Conservation (phyloP, 1,140 invertebrate species). For the Coptotermes formosanus region DNA sequence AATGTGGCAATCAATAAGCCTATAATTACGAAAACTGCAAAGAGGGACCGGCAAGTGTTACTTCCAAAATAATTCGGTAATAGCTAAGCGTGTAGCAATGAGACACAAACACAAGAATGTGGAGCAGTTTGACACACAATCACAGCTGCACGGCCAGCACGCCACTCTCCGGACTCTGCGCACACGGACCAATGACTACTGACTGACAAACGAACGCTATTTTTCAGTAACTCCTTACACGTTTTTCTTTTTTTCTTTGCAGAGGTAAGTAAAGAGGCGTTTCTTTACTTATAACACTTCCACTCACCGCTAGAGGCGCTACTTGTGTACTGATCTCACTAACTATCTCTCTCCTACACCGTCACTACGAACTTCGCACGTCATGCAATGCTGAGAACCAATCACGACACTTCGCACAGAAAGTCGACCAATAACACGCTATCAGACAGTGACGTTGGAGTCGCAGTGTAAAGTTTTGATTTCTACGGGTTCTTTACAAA, state of each 20-base stretch:
- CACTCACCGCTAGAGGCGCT: conserved; percentile 11
- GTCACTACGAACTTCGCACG: background rate
- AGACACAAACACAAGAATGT: no score
- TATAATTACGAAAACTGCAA: no score
- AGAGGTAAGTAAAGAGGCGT: background rate
- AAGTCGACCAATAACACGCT: background rate
- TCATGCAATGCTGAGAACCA: background rate
- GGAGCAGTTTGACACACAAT: no score
- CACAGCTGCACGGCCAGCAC: no score
- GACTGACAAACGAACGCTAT: background rate
- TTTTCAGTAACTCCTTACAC: background rate
- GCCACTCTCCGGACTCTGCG: background rate
- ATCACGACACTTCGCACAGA: background rate
- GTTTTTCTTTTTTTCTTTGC: background rate
- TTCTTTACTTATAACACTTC: background rate
- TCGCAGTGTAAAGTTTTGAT: background rate
- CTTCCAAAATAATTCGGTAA: no score
- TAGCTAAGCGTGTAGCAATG: no score
- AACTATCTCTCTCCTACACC: background rate
- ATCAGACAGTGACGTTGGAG: background rate
- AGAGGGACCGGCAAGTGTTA: no score
- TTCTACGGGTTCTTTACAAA: background rate
- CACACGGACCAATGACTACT: background rate
- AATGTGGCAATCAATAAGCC: no score
- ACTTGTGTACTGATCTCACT: background rate